Evolutionary conservation across 2,113 vertebrate genomes (phyloP), one percentile per base, ranked within the genome.

Genomic region (Orcinus orca): DNA sequence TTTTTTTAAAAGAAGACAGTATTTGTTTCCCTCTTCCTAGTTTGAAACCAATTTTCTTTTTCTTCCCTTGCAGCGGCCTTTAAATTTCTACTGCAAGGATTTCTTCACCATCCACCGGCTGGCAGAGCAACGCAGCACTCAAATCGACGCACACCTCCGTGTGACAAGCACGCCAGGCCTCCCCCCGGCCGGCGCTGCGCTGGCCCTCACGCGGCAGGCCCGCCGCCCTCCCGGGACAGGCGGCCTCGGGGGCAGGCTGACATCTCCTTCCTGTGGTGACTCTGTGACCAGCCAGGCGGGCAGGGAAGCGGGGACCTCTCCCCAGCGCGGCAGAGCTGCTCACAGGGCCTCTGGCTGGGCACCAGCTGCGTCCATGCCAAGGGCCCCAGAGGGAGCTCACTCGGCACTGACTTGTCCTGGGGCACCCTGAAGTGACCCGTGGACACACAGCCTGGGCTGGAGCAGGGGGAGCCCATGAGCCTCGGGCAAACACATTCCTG

Each of bases 211-310:
- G 29, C 2, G 10, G 13, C 70, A 76, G 73, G 41, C 41, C 71
- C 26, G 17, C 41, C 4, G 6, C 20, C 60, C 11, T 58, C 53
- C 53, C 0, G 0, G 31, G 62, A 25, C 0, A 3, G 7, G 6
- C 31, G 38, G 50, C 41, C 83, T 70, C 8, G 13, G 23, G 29
- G 21, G 38, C 53, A 80, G 65, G 41, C 38, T 2, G 6, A n/a
- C 29, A 55, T n/a, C 47, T 62, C 33, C 58, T 21, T 17, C 47
- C 53, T 0, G 3, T 55, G 23, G 13, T 8, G 71, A 70, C 33
- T 90, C 88, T 38, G 8, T 20, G 21, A 18, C 41, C 53, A 26
- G 55, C 14, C 44, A 58, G 15, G 21, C 18, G 1, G 12, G 4
- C 3, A 26, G 15, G 2, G 10, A 31, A 29, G 20, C 17, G 55